phyloP scores from a whole-genome alignment of 2,113 vertebrate species.

The Apteryx owenii region DNA sequence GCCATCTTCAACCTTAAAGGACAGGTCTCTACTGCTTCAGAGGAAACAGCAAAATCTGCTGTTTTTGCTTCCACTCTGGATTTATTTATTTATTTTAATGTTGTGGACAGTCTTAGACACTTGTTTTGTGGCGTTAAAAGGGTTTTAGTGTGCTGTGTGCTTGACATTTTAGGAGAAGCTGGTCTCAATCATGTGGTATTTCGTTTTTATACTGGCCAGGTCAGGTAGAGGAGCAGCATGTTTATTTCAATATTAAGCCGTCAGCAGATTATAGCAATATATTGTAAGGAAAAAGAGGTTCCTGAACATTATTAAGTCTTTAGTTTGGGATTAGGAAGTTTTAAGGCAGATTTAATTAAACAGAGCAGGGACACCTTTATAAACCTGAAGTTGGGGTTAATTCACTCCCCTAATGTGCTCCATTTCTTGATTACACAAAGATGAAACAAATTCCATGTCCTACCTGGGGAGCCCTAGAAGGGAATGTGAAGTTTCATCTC shows the following conservation, averaged over 20 bases:
- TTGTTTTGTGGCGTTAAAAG: neutral
- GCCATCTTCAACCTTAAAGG: neutral
- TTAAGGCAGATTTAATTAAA: slow-evolving; percentile 84
- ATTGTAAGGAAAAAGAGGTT: slow-evolving; percentile 55
- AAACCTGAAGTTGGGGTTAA: slow-evolving; percentile 63
- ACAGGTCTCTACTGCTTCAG: neutral
- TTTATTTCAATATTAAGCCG: slow-evolving; percentile 61
- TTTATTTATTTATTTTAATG: neutral
- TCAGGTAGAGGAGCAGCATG: slow-evolving; percentile 15
- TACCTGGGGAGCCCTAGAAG: neutral
- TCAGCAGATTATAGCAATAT: slow-evolving; percentile 69
- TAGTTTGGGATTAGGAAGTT: slow-evolving; percentile 69
- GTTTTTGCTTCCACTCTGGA: neutral
- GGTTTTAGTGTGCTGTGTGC: neutral
- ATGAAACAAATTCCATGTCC: slow-evolving; percentile 57
- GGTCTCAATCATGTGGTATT: neutral
- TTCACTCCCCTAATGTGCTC: neutral
- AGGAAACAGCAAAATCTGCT: neutral
- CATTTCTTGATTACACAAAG: slow-evolving; percentile 42
- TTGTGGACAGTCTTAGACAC: neutral
- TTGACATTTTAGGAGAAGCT: neutral
- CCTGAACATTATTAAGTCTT: slow-evolving; percentile 67
- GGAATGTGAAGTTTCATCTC: slow-evolving; percentile 42
- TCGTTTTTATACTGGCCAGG: neutral
- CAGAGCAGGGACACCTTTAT: slow-evolving; percentile 43